These are phyloP conservation scores for Lasioglossum oenotherae DNA, from an alignment of 2,888 invertebrate species.

Conservation along the genomic window DNA sequence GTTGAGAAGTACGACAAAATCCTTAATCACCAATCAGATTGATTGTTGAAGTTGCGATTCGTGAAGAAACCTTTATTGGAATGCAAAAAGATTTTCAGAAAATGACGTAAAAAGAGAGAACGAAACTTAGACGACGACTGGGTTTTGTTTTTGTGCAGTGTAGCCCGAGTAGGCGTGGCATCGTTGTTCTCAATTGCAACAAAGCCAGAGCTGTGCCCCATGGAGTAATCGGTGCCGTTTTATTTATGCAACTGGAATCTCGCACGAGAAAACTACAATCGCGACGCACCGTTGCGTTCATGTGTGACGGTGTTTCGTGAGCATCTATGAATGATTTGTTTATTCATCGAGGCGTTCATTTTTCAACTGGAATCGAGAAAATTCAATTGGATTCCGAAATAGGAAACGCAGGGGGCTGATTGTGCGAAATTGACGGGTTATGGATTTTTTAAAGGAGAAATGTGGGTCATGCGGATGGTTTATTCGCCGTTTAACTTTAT, in stretches of 20 bases:
- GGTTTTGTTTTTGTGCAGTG: background rate
- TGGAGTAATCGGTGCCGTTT: background rate
- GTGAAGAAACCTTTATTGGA: background rate
- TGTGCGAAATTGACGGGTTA: background rate
- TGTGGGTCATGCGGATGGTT: background rate
- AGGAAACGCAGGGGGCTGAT: background rate
- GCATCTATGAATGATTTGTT: background rate
- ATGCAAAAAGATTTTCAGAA: background rate
- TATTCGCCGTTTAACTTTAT: background rate
- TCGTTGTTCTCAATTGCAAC: background rate
- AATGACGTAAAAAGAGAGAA: background rate
- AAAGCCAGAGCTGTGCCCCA: background rate
- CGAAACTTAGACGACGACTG: background rate
- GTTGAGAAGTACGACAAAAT: no score
- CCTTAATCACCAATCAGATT: no score
- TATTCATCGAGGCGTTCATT: background rate
- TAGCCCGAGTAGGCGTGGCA: background rate
- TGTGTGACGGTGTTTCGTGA: background rate
- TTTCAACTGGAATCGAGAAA: background rate
- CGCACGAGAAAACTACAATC: background rate
- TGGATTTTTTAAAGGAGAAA: background rate
- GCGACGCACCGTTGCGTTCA: slow-evolving; percentile 3
- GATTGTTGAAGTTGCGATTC: no score
- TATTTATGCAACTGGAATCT: background rate
- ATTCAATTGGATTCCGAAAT: background rate